Percentiles rank a stretch among this genome's conserved stretches.
phyloP scores from a whole-genome alignment of 2,888 invertebrate genomes.

The Dioctria linearis region DNA sequence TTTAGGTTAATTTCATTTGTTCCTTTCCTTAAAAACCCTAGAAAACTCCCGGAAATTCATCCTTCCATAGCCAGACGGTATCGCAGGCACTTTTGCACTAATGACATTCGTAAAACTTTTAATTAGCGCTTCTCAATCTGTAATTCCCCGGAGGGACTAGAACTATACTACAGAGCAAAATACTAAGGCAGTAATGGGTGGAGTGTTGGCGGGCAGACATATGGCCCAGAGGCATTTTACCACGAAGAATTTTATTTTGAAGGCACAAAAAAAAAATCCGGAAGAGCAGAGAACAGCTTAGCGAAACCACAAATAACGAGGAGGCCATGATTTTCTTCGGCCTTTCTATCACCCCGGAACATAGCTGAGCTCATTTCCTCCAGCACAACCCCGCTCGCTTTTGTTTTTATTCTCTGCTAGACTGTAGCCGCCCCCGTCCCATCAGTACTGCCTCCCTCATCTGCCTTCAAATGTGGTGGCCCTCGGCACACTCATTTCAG shows the following conservation, averaged over 20 bases:
- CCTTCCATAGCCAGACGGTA: conserved; percentile 26
- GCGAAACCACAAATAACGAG: conserved; percentile 55
- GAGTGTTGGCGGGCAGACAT: conserved; percentile 15
- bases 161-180: conserved; percentile 16
- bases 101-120: conserved; percentile 52
- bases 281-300: conserved; percentile 37
- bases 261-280: conserved; percentile 4
- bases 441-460: neutral
- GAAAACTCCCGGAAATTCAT: conserved; percentile 39
- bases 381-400: conserved; percentile 39
- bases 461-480: conserved; percentile 25
- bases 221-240: conserved; percentile 40
- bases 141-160: conserved; percentile 29
- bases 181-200: conserved; percentile 7
- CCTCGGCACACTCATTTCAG: conserved; percentile 49
- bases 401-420: conserved; percentile 54
- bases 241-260: conserved; percentile 28
- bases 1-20: conserved; percentile 19
- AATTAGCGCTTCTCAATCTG: conserved; percentile 52
- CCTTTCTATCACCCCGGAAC: conserved; percentile 54
- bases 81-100: conserved; percentile 44
- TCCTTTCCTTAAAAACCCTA: conserved; percentile 1
- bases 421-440: neutral
- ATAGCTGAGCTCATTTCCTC: conserved; percentile 56
- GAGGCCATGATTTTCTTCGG: conserved; percentile 57